Base-by-base conservation (phyloP, 1,140 invertebrate species). In the Eufriesea mexicana region DNA sequence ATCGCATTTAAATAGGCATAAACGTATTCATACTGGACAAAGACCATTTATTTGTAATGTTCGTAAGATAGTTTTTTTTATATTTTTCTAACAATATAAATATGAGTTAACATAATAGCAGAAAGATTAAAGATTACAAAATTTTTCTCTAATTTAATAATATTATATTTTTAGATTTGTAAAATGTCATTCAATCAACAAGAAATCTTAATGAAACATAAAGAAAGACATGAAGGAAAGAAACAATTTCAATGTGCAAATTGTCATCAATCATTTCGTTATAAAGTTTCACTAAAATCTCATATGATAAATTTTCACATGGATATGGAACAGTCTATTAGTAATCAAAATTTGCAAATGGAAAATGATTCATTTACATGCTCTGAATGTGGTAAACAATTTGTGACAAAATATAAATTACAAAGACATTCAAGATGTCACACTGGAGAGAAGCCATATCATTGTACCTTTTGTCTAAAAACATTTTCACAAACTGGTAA, bases 401-500 rank as follows among this genome's bases (percentile, higher is more conserved):
- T 95, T 84, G 94, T 94, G 14, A 95, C 94, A 18, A 92, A 92
- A 51, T 94, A 94, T 70, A 95, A 95, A 74, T 88, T 95, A n/a
- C 89, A 93, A 54, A 89, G 94, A 35, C 94, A 95, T 85, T 87
- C 90, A n/a, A 89, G 94, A 61, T 94, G 92, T 72, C 95, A 95
- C 84, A 95, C 95, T 6, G 95, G 95, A 47, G 95, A 95, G 86
- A 92, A 94, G 64, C 95, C 95, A 1, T 95, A 94, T 87, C 91
- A 87, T 49, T 96, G 96, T 89, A 90, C 91, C 45, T 95, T 94
- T 84, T 96, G 95, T 91, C 89, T 94, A 61, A 89, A 94, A 7
- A 92, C 94, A 5, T 96, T 96, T 85, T 95, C 95, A 0, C 96
- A 96, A 89, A 96, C 96, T 61, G 94, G 95, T 12, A 96, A 96